A percentile compares a stretch with the other conserved stretches of the same genome.
phyloP scores from a whole-genome alignment of 2,113 vertebrate species.

The Parus major region DNA sequence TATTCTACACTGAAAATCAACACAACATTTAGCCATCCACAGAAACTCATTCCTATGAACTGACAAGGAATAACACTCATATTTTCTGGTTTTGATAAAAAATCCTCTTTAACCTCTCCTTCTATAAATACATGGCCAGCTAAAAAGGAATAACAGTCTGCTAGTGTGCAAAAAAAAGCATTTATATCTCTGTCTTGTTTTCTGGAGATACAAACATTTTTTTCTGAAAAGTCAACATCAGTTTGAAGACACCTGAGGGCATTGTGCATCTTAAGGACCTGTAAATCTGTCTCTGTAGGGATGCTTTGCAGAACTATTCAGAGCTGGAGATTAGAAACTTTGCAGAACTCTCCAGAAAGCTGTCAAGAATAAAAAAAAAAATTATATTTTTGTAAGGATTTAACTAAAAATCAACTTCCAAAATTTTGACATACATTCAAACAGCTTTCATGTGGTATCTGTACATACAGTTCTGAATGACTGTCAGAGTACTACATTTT shows the following conservation, averaged over 20 bases:
- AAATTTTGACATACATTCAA: constrained; percentile 15
- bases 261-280: not conserved
- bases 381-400: not conserved
- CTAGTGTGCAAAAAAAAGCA: not conserved
- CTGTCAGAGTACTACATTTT: not conserved
- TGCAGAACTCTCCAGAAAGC: not conserved
- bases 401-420: not conserved
- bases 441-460: not conserved
- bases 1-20: constrained; percentile 17
- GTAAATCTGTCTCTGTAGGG: not conserved
- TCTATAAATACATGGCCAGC: not conserved
- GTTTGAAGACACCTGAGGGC: not conserved
- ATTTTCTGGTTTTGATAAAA: not conserved
- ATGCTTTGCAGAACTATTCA: not conserved
- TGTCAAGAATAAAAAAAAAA: not conserved
- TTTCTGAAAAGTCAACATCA: constrained; percentile 1
- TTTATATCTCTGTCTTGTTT: not conserved
- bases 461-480: not conserved
- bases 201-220: not conserved
- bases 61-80: not conserved
- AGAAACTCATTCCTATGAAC: not conserved
- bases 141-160: not conserved
- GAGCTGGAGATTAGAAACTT: not conserved
- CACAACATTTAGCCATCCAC: not conserved
- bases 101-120: not conserved